Conservation (phyloP, 2,113 vertebrate species). For the Chaetops frenatus region DNA sequence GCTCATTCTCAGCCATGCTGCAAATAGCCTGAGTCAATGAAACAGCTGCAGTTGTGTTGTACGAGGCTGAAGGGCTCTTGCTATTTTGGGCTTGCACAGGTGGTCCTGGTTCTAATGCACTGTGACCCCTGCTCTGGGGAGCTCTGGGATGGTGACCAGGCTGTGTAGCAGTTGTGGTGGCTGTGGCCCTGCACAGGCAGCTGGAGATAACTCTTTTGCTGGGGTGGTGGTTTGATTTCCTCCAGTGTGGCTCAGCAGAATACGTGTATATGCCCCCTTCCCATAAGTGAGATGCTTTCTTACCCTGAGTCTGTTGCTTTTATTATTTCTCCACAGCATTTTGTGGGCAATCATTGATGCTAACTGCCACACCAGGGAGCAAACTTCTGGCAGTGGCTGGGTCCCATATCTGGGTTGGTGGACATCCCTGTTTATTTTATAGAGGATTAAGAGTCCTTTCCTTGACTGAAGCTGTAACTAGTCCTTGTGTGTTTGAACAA, state of each 20-base stretch:
- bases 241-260: fast-evolving
- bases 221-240: background rate
- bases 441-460: background rate
- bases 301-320: background rate
- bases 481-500: background rate
- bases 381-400: background rate
- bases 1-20: background rate
- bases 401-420: background rate
- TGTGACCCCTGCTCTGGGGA: background rate
- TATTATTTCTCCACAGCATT: background rate
- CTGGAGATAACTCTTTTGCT: background rate
- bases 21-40: background rate
- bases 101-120: background rate
- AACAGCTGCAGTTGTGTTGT: background rate
- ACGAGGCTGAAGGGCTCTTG: background rate
- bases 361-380: fast-evolving
- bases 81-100: background rate
- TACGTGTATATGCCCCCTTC: fast-evolving
- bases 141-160: fast-evolving
- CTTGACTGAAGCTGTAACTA: background rate
- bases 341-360: background rate
- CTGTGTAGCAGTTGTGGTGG: background rate
- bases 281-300: background rate
- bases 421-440: background rate
- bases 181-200: background rate